These are phyloP conservation scores for Ctenochaetus hawaiiensis DNA, from an alignment of 2,797 vertebrate species.

Conservation along the genomic window DNA sequence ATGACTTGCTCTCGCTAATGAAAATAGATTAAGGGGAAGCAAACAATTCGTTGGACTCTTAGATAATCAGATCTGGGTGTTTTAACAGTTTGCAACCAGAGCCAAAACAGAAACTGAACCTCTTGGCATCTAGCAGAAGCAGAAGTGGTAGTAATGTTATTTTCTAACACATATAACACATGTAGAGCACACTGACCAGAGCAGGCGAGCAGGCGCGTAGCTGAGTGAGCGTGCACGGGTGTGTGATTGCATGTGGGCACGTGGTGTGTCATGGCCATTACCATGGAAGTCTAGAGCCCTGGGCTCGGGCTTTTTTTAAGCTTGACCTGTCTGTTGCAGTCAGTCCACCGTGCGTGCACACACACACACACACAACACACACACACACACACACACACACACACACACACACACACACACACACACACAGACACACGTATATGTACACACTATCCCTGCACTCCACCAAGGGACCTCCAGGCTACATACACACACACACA, in stretches of 20 bases:
- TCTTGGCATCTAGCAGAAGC: neutral
- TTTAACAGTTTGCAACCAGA: neutral
- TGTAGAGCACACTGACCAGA: neutral
- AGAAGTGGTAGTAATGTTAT: neutral
- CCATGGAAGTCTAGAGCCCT: slow-evolving; percentile 55
- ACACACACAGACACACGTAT: slow-evolving; percentile 39
- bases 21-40: neutral
- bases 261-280: slow-evolving; percentile 60
- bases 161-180: neutral
- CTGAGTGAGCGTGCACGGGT: slow-evolving; percentile 12
- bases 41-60: neutral
- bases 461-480: slow-evolving; percentile 56
- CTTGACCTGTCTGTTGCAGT: slow-evolving; percentile 63
- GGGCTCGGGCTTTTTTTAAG: slow-evolving; percentile 66
- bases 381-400: slow-evolving; percentile 37
- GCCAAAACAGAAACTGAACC: neutral
- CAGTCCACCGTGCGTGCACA: slow-evolving; percentile 27
- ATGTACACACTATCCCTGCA: slow-evolving; percentile 25
- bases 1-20: slow-evolving; percentile 11
- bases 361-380: slow-evolving; percentile 34
- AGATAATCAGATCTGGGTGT: neutral
- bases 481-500: slow-evolving; percentile 49
- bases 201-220: too few relatives aligned
- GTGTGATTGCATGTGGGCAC: slow-evolving; percentile 31
- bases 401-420: slow-evolving; percentile 39